phyloP scores from a whole-genome alignment of 2,888 invertebrate genomes.

The Hipparchia sbordonii region DNA sequence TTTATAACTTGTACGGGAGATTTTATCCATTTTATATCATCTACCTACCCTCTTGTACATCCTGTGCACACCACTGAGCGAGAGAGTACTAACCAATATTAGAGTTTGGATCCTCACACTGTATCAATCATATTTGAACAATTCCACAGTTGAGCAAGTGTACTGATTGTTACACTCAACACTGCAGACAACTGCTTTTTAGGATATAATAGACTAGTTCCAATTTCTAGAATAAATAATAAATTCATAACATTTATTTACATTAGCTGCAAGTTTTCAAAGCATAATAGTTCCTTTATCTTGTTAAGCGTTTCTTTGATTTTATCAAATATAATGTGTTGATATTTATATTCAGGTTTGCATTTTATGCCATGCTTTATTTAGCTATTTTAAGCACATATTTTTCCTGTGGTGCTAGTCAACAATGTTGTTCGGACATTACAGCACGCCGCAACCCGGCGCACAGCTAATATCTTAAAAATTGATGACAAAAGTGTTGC shows the following conservation, averaged over 20 bases:
- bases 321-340: not conserved
- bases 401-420: slow-evolving; percentile 54
- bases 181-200: not conserved
- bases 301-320: not conserved
- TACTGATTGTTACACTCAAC: not conserved
- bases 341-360: slow-evolving; percentile 15
- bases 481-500: not conserved
- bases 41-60: too few species aligned
- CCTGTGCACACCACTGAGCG: too few species aligned
- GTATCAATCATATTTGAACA: too few species aligned
- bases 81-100: too few species aligned
- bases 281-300: slow-evolving; percentile 2
- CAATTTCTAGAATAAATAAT: not conserved
- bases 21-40: too few species aligned
- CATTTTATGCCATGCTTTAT: slow-evolving; percentile 36
- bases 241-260: not conserved
- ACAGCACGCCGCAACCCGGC: not conserved
- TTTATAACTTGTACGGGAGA: too few species aligned
- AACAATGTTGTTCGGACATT: slow-evolving; percentile 26
- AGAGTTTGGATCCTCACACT: too few species aligned
- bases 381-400: slow-evolving; percentile 27
- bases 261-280: not conserved
- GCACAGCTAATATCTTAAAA: not conserved
- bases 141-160: too few species aligned
- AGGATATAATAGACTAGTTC: not conserved